These are phyloP conservation scores for Polylopha cassiicola DNA, from an alignment of 2,888 invertebrate species.

Conservation along the genomic window DNA sequence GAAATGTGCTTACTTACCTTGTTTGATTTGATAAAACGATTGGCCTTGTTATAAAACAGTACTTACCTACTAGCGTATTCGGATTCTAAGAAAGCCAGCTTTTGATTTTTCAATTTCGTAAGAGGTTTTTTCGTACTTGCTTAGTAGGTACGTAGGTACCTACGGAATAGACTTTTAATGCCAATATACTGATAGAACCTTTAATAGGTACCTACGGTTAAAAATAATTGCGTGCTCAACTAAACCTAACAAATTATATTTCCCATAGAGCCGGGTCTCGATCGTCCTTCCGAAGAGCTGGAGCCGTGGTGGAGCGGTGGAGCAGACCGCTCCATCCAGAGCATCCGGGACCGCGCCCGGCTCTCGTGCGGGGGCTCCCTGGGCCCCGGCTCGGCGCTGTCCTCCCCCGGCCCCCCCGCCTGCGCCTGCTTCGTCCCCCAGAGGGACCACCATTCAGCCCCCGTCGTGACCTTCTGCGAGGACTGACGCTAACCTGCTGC, in stretches of 20 bases:
- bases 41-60: no score
- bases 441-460: constrained; percentile 76
- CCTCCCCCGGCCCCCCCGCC: constrained; percentile 63
- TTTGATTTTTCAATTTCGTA: no score
- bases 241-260: constrained; percentile 4
- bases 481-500: constrained; percentile 60
- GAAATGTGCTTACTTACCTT: no score
- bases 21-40: no score
- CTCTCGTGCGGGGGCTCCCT: constrained; percentile 61
- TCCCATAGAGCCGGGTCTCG: constrained; percentile 42
- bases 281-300: constrained; percentile 33
- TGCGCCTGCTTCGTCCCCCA: constrained; percentile 66
- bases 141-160: no score
- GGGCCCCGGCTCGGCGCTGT: constrained; percentile 61
- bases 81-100: no score
- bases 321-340: constrained; percentile 48
- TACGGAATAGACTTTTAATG: no score
- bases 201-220: no score
- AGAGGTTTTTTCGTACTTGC: no score
- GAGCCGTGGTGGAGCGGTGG: constrained; percentile 50
- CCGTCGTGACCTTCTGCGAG: constrained; percentile 79
- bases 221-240: no score
- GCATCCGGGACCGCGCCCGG: constrained; percentile 60
- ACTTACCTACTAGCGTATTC: no score
- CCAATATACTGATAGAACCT: no score